A percentile compares a stretch with the other conserved stretches of the same genome.
Conservation (phyloP, 1,140 invertebrate species). For the Medauroidea extradentata region DNA sequence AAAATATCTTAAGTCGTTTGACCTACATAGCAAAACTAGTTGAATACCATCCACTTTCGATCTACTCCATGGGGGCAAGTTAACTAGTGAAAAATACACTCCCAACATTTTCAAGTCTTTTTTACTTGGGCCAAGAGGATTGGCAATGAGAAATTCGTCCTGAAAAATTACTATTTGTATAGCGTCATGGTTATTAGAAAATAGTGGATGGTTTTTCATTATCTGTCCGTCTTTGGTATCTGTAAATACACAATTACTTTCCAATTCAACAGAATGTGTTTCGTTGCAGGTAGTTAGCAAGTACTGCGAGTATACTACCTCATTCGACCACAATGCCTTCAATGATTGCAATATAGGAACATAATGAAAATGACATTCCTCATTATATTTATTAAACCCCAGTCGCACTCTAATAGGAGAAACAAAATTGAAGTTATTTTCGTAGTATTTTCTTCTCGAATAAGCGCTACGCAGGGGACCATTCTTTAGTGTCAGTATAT, state of each 20-base stretch:
- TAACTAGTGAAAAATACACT: constrained; percentile 4
- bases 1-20: constrained; percentile 3
- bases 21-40: constrained; percentile 8
- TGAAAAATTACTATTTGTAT: constrained; percentile 3
- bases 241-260: not conserved
- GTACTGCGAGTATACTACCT: not conserved
- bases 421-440: not conserved
- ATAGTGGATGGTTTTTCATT: constrained; percentile 1
- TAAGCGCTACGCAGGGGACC: not conserved
- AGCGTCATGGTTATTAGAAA: not conserved
- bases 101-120: not conserved
- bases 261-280: not conserved
- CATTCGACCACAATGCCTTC: not conserved
- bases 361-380: not conserved
- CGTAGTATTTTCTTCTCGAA: not conserved
- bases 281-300: not conserved
- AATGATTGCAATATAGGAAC: not conserved
- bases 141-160: constrained; percentile 3
- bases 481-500: not conserved
- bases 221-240: not conserved
- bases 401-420: not conserved
- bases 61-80: constrained; percentile 5
- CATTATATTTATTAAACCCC: not conserved
- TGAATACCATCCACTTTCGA: constrained; percentile 3
- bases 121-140: constrained; percentile 3